Evolutionary conservation across 2,888 invertebrate genomes (phyloP), one percentile per base, ranked within the genome.

Genomic region (Orthonevra nobilis): DNA sequence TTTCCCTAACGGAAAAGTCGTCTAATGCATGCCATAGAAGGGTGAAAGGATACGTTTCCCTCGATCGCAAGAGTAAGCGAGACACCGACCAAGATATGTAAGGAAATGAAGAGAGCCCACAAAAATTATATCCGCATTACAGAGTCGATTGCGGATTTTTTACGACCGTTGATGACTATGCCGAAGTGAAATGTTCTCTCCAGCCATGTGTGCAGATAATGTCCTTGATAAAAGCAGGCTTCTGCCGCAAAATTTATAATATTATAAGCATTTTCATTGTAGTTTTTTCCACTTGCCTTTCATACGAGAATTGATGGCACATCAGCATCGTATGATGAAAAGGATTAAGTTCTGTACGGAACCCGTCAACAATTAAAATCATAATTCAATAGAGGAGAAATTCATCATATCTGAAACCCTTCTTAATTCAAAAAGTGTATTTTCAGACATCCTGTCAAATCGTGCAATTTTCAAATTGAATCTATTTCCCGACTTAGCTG

Each of bases 111-210:
- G 26, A 36, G 36, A 54, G 38, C 38, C 52, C 66, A 68, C 38
- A 68, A 52, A 66, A 66, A 52, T 58, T 42, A 66, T 60, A 60
- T 73, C 73, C 66, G 73, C 73, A 74, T 74, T 68, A 74, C 60
- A 44, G 60, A 54, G 38, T 54, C 60, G 40, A 40, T 54, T 60
- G 66, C 66, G 38, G 58, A 66, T 28, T 73, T 74, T 63, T 54
- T 54, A 46, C 17, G 34, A 12, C 48, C 26, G 3, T 34, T 23
- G 46, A 44, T 23, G 32, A 20, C 10, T 42, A 40, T 20, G 6
- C 34, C 17, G 17, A 36, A 5, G 44, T 15, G 26, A 17, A 20
- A 48, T 26, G 15, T 34, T n/a, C 28, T 20, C 23, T 17, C 17
- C 6, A n/a, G 28, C 20, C 44, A 61, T 50, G 40, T 34, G 40